phyloP scores from a whole-genome alignment of 2,113 vertebrate species.

The Cyanoliseus patagonus region DNA sequence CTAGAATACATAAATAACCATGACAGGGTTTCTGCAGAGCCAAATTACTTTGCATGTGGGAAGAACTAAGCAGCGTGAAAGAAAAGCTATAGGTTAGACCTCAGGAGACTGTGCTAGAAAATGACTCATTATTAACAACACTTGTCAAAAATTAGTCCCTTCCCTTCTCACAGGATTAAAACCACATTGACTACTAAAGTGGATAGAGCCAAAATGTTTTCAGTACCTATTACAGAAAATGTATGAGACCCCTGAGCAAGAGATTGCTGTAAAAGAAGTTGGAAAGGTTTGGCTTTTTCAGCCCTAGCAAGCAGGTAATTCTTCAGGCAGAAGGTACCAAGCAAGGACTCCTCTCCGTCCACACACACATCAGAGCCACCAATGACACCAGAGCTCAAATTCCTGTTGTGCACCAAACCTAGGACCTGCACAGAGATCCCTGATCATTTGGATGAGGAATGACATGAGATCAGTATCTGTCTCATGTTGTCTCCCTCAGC shows the following conservation, averaged over 20 bases:
- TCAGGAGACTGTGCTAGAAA: background rate
- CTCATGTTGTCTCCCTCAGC: background rate
- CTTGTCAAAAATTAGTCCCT: background rate
- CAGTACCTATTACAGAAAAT: background rate
- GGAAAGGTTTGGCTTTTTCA: background rate
- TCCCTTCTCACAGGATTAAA: background rate
- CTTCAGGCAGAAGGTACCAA: background rate
- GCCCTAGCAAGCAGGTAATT: background rate
- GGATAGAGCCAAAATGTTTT: background rate
- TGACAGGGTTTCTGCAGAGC: background rate
- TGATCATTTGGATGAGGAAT: background rate
- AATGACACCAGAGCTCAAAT: background rate
- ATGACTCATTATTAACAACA: background rate
- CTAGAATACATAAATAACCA: background rate
- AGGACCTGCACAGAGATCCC: background rate
- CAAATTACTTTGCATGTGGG: background rate
- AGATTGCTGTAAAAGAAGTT: background rate
- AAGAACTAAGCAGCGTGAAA: background rate
- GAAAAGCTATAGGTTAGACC: background rate
- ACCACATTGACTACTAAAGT: background rate
- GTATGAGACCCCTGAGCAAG: background rate
- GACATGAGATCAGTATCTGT: background rate
- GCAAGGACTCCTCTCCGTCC: background rate
- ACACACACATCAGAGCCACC: accelerated
- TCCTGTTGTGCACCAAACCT: accelerated